Evolutionary conservation across 2,797 vertebrate species (phyloP).

Genomic region (Intellagama lesueurii): DNA sequence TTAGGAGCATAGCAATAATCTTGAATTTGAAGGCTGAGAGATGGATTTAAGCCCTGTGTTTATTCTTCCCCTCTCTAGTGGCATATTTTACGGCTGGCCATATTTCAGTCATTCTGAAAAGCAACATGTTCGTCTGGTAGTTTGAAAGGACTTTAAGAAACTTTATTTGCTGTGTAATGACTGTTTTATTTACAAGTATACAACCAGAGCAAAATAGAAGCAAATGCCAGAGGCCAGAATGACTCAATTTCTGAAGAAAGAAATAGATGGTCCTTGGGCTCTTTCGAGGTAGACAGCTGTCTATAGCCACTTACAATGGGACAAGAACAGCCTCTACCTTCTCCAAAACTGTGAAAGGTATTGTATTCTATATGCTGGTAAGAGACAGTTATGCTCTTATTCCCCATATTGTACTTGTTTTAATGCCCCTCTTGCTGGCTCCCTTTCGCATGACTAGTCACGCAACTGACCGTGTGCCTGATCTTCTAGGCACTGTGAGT

Average conservation of each 20-base stretch:
- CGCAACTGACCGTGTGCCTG: too few species aligned
- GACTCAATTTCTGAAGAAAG: background rate
- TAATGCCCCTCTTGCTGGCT: too few species aligned
- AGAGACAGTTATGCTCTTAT: too few species aligned
- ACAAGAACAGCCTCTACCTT: too few species aligned
- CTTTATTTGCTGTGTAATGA: background rate
- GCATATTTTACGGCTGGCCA: background rate
- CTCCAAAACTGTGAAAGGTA: background rate
- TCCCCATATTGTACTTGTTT: too few species aligned
- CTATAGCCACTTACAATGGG: background rate
- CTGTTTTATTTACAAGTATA: background rate
- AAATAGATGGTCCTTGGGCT: background rate
- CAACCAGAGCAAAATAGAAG: background rate
- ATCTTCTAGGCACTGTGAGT: too few species aligned
- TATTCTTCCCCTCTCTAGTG: background rate
- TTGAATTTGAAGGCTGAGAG: background rate
- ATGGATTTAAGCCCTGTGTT: background rate
- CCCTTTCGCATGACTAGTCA: too few species aligned
- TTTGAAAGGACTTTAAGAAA: background rate
- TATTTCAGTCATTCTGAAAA: background rate
- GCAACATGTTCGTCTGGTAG: background rate
- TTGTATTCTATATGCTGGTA: background rate
- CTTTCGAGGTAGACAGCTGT: background rate
- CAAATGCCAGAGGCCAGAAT: background rate
- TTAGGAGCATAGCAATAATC: conserved; percentile 11